phyloP scores from a whole-genome alignment of 1,140 invertebrate species.

The Papilio glaucus region DNA sequence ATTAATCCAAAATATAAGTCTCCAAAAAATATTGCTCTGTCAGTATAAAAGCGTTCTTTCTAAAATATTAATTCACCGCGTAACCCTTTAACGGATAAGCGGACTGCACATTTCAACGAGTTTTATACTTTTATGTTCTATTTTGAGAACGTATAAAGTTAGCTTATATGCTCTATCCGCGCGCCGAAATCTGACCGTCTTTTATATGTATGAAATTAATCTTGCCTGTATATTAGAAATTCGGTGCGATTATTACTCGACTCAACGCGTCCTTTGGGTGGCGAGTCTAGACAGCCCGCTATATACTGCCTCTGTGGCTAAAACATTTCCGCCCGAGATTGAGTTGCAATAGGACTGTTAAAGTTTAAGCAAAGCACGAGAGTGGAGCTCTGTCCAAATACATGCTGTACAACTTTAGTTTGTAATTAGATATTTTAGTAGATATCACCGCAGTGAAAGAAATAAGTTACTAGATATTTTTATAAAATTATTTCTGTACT shows the following conservation, averaged over 20 bases:
- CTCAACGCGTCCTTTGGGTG: slow-evolving; percentile 3
- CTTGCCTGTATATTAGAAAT: not conserved
- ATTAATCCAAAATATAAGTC: not conserved
- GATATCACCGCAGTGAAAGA: not conserved
- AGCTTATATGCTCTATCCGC: too few relatives aligned
- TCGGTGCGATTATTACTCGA: not conserved
- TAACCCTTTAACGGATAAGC: not conserved
- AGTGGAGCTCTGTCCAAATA: slow-evolving; percentile 1
- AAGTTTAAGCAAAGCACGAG: slow-evolving; percentile 19
- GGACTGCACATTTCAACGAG: not conserved
- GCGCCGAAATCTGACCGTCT: not conserved
- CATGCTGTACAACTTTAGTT: not conserved
- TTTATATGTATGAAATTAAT: not conserved
- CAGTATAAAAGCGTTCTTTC: not conserved
- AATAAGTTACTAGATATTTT: not conserved
- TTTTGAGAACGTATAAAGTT: too few relatives aligned
- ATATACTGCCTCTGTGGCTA: slow-evolving; percentile 6
- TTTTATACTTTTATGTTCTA: too few relatives aligned
- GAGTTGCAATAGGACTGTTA: slow-evolving; percentile 16
- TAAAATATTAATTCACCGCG: not conserved
- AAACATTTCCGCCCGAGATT: slow-evolving; percentile 20
- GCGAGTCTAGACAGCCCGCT: not conserved
- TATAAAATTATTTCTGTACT: not conserved
- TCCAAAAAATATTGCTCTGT: not conserved
- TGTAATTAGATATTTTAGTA: not conserved